Evolutionary conservation across 2,888 invertebrate genomes (phyloP).

Genomic region (Achlya flavicornis): DNA sequence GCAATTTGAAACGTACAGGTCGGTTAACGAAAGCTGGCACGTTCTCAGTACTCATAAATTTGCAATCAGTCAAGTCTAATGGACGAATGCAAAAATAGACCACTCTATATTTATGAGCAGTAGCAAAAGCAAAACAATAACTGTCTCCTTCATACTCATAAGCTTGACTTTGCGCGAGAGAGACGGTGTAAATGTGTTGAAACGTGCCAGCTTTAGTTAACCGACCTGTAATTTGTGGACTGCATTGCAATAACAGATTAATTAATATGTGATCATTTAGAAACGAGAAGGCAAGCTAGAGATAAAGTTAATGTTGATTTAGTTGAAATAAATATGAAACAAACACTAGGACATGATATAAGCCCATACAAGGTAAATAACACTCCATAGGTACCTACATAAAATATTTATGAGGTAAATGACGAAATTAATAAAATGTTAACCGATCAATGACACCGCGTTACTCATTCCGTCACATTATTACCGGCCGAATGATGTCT

Average conservation of each 20-base stretch:
- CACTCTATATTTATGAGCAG: too few species aligned
- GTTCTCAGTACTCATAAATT: too few species aligned
- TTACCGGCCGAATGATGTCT: neutral
- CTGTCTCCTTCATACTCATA: too few species aligned
- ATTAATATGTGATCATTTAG: neutral
- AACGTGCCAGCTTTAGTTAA: too few species aligned
- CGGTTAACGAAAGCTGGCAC: too few species aligned
- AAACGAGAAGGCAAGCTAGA: neutral
- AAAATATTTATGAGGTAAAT: neutral
- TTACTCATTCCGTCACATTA: neutral
- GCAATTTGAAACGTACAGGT: neutral
- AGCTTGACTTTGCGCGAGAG: too few species aligned
- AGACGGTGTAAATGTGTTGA: too few species aligned
- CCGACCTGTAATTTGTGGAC: neutral
- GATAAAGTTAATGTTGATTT: neutral
- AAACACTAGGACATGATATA: too few species aligned
- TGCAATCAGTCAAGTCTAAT: too few species aligned
- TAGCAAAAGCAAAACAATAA: too few species aligned
- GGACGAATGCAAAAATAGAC: too few species aligned
- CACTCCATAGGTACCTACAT: neutral
- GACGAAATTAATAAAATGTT: neutral
- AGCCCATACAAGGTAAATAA: neutral
- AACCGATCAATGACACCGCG: neutral
- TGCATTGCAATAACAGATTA: neutral
- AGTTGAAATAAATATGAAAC: too few species aligned